Conservation (phyloP, 92 coral and sea anemone genomes). For the Porites rus region DNA sequence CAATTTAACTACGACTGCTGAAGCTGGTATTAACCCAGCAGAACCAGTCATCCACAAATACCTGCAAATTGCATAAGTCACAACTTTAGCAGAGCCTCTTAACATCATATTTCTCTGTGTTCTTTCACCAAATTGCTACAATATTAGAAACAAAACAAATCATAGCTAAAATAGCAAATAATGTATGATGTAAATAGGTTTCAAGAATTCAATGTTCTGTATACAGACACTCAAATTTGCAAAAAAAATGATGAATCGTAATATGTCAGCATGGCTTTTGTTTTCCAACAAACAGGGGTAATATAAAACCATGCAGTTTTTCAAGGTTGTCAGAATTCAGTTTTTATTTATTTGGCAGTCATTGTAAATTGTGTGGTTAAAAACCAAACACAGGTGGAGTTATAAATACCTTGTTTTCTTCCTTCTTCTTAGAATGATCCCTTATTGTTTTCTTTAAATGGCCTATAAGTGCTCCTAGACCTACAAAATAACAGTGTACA, state of each 20-base stretch:
- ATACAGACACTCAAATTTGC: too few relatives aligned
- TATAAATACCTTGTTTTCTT: conserved; percentile 79
- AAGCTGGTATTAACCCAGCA: too few relatives aligned
- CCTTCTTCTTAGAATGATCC: conserved; percentile 92
- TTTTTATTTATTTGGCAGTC: too few relatives aligned
- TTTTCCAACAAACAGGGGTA: too few relatives aligned
- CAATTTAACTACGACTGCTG: too few relatives aligned
- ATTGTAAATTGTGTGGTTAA: too few relatives aligned
- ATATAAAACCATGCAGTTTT: too few relatives aligned
- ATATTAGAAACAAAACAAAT: not conserved
- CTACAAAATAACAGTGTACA: conserved; percentile 30
- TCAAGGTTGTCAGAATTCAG: too few relatives aligned
- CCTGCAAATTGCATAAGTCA: conserved; percentile 99
- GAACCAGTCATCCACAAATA: conserved; percentile 14
- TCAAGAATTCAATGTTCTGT: too few relatives aligned
- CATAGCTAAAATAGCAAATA: not conserved
- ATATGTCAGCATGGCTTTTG: too few relatives aligned
- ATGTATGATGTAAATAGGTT: not conserved
- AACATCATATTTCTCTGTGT: conserved; percentile 88
- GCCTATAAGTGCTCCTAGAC: conserved; percentile 93
- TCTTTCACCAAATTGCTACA: conserved; percentile 89
- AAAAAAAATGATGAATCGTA: too few relatives aligned
- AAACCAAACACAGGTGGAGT: not conserved
- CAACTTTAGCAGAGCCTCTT: conserved; percentile 97
- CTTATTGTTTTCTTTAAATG: conserved; percentile 97